Base-by-base conservation (phyloP, 2,797 vertebrate genomes). In the Eidolon dupreanum region DNA sequence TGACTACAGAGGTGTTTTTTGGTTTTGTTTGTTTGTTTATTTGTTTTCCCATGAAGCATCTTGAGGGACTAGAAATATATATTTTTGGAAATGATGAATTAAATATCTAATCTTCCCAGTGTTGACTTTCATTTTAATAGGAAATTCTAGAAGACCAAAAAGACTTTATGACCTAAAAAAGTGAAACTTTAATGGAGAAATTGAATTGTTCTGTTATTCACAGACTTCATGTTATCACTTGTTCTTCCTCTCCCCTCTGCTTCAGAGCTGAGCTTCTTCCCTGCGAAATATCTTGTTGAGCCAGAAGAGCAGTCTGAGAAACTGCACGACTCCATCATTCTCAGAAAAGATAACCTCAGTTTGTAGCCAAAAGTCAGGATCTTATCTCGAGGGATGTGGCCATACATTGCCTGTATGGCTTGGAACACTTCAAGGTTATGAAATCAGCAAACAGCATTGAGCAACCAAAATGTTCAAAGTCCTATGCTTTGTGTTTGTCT, bases 41-140 rank as follows among this genome's bases (percentile, higher is more conserved):
- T 49, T 49, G 15, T 49, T 46, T 49, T n/a, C 8, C 10, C 19
- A 51, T 38, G 65, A 83, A 53, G 22, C 7, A 61, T 68, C n/a
- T 49, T 41, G 55, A 90, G 31, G 41, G 28, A 61, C 19, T 81
- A 33, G 28, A 93, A 88, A 55, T 68, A 26, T 8, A 4, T 71
- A 65, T 65, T 85, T 92, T 87, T 63, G 20, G n/a, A 78, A 83
- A 90, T 87, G 11, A 17, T 71, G 2, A 8, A 31, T 86, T 79
- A 68, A 95, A 91, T 94, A 82, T 73, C 12, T 92, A 33, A 87
- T 74, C 38, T 87, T 87, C 16, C 28, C n/a, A 59, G 31, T 11
- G 26, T 8, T 73, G 24, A 70, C 57, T 59, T 93, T 93, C 22
- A 81, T 68, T 92, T 94, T 83, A 38, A 94, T 65, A 12, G 31